A percentile compares a stretch with the other conserved stretches of the same genome.
These are phyloP conservation scores for Paedocypris sp. DNA, from an alignment of 2,113 vertebrate species.

Conservation along the genomic window DNA sequence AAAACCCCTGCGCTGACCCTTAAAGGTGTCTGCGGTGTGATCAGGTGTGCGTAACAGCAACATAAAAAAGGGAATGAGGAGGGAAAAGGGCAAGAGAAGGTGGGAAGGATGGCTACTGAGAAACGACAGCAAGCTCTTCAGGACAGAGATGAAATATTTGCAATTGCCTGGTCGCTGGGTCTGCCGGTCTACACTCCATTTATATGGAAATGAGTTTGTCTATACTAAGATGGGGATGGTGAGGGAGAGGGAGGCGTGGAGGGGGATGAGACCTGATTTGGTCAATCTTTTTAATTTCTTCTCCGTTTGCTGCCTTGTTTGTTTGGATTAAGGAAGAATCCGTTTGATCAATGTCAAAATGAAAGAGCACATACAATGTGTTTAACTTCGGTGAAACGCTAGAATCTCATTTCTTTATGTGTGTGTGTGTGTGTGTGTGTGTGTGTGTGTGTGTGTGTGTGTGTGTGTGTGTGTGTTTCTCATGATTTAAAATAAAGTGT, in stretches of 20 bases:
- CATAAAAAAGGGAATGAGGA: constrained; percentile 28
- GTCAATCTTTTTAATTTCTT: not conserved
- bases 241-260: constrained; percentile 30
- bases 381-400: too few species aligned
- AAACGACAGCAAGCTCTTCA: constrained; percentile 48
- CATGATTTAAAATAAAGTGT: too few species aligned
- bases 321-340: too few species aligned
- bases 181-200: constrained; percentile 65
- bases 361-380: too few species aligned
- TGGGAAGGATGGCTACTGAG: constrained; percentile 33
- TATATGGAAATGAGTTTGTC: constrained; percentile 72
- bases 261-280: constrained; percentile 12
- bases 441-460: too few species aligned
- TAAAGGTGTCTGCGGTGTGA: constrained; percentile 25
- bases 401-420: too few species aligned
- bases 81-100: constrained; percentile 34
- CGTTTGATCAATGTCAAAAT: too few species aligned
- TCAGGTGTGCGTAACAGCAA: constrained; percentile 27
- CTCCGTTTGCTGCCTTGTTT: too few species aligned
- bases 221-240: constrained; percentile 39
- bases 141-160: constrained; percentile 67
- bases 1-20: constrained; percentile 4
- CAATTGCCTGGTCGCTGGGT: constrained; percentile 60
- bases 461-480: too few species aligned
- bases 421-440: too few species aligned